Percentiles rank a stretch among this genome's conserved stretches.
Evolutionary conservation across 1,140 invertebrate species (phyloP).

Genomic region (Homarus americanus): DNA sequence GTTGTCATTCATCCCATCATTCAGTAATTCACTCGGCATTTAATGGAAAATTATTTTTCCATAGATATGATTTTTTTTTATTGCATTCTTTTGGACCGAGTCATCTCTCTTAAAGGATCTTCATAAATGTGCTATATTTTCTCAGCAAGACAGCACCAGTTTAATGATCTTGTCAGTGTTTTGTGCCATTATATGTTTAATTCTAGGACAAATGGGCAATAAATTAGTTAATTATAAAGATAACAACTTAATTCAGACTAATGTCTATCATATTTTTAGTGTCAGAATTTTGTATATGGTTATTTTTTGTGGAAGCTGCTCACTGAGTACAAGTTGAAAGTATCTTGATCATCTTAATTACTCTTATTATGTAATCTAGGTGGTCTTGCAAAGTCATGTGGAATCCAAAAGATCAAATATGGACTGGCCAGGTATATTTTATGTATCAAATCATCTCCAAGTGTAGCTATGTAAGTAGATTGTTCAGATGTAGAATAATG

Average conservation of each 20-base stretch:
- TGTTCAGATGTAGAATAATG: constrained; percentile 64
- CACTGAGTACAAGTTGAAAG: constrained; percentile 60
- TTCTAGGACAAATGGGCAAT: constrained; percentile 55
- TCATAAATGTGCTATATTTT: neutral
- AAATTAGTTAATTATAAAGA: constrained; percentile 50
- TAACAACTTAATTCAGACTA: constrained; percentile 11
- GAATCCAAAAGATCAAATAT: constrained; percentile 67
- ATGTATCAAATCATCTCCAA: constrained; percentile 60
- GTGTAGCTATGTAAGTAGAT: constrained; percentile 67
- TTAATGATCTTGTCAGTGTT: constrained; percentile 57
- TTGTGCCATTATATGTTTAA: constrained; percentile 62
- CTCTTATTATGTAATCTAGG: constrained; percentile 16
- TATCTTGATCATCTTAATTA: constrained; percentile 43
- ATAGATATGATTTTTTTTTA: constrained; percentile 5
- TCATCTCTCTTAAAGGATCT: neutral
- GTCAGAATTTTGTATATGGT: constrained; percentile 20
- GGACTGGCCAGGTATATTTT: constrained; percentile 72
- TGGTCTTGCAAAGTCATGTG: constrained; percentile 45
- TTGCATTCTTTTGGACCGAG: constrained; percentile 10
- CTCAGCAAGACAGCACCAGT: constrained; percentile 61
- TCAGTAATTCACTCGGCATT: constrained; percentile 2
- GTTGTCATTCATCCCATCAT: constrained; percentile 2
- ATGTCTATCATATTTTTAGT: constrained; percentile 34
- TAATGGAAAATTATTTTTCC: neutral
- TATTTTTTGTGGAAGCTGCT: constrained; percentile 54